Conservation (phyloP, 2,113 vertebrate genomes). For the Lycocorax pyrrhopterus region DNA sequence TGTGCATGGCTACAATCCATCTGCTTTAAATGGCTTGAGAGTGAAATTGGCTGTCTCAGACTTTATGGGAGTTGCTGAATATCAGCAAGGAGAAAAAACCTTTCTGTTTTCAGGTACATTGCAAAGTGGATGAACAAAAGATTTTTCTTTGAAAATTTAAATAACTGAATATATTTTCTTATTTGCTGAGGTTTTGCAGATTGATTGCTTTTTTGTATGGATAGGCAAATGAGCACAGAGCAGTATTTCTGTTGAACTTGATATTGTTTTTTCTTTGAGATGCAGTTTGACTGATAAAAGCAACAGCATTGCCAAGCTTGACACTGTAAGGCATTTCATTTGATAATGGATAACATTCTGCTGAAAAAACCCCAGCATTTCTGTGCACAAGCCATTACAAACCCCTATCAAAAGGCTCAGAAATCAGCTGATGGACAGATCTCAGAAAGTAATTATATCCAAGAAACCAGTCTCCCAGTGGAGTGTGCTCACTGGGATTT, state of each 20-base stretch:
- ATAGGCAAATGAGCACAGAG: slow-evolving; percentile 36
- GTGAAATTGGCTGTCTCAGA: slow-evolving; percentile 67
- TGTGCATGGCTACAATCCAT: slow-evolving; percentile 67
- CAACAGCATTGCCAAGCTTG: not conserved
- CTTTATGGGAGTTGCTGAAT: slow-evolving; percentile 40
- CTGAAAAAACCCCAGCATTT: not conserved
- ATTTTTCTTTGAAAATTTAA: slow-evolving; percentile 45
- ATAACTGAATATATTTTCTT: slow-evolving; percentile 48
- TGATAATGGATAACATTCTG: not conserved
- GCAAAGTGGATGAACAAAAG: slow-evolving; percentile 19
- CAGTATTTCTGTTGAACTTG: not conserved
- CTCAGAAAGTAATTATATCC: not conserved
- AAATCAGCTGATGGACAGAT: not conserved
- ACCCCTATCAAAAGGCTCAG: not conserved
- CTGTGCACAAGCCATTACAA: not conserved
- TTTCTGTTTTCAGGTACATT: slow-evolving; percentile 56
- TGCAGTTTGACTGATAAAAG: slow-evolving; percentile 22
- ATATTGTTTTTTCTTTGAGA: not conserved
- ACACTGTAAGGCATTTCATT: not conserved
- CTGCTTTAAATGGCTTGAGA: slow-evolving; percentile 66
- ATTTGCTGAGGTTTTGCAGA: slow-evolving; percentile 30
- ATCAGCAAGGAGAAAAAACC: slow-evolving; percentile 37
- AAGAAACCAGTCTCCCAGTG: not conserved
- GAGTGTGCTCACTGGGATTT: not conserved
- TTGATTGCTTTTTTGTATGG: slow-evolving; percentile 39